Conservation (phyloP, 2,113 vertebrate genomes). For the Toxostoma redivivum region DNA sequence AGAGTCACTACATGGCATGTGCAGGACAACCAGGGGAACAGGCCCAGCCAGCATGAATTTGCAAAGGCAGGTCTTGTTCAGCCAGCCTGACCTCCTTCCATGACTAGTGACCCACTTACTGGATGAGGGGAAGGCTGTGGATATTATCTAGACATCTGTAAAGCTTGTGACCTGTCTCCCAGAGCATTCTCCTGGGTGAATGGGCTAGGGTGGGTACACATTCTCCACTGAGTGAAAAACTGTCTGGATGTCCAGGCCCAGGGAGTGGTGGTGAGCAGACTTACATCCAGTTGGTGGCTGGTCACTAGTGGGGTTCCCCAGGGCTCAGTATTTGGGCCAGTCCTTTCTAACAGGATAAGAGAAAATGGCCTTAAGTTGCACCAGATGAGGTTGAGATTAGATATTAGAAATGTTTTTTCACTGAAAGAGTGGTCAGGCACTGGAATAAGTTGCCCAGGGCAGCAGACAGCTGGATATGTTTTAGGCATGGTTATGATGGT, state of each 20-base stretch:
- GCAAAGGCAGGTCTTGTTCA: not conserved
- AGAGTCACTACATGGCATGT: not conserved
- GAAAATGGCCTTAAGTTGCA: not conserved
- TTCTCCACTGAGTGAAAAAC: not conserved
- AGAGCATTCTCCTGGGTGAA: not conserved
- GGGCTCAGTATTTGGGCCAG: not conserved
- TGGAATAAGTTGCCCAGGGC: not conserved
- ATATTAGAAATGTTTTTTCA: not conserved
- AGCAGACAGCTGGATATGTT: not conserved
- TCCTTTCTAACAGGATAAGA: not conserved
- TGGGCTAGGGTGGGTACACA: not conserved
- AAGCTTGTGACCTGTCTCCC: not conserved
- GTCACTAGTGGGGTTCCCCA: not conserved
- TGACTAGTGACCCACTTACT: fast-evolving
- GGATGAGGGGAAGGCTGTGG: not conserved
- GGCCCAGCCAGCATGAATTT: not conserved
- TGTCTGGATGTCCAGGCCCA: not conserved
- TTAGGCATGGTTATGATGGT: not conserved
- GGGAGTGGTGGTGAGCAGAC: not conserved
- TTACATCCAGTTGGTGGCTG: not conserved
- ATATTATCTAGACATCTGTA: not conserved
- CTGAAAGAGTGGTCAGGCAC: not conserved
- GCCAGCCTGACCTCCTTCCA: not conserved
- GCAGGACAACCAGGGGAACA: not conserved
- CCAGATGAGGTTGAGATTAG: not conserved